Base-by-base conservation (phyloP, 2,888 invertebrate genomes). In the Trichopria drosophilae region DNA sequence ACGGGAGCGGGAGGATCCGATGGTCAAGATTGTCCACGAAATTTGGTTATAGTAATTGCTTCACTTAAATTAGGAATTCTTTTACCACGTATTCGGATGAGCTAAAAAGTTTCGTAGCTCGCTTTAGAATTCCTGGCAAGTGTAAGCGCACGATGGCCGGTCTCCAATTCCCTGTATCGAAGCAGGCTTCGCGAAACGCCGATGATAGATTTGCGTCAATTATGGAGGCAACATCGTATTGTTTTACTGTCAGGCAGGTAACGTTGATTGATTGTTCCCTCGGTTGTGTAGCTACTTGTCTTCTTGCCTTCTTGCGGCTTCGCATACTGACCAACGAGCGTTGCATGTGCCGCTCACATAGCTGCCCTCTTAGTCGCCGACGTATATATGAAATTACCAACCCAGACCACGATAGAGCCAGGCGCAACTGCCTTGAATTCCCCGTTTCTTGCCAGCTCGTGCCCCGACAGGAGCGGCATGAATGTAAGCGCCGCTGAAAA, bases 171-270 rank as follows among this genome's bases (percentile, higher is more conserved):
- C 34, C 54, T 51, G 40, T 36, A 40, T 51, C 50, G 50, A n/a
- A n/a, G n/a, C n/a, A n/a, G 56, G 55, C 64, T 61, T 65, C 59
- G 66, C 66, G 68, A 69, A 70, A 69, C 64, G 65, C 66, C 69
- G 69, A 74, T 74, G 75, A 75, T 73, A 69, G 72, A 74, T 75
- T 69, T 71, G 72, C 74, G 73, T 74, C 74, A 75, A 74, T 75
- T 75, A 75, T 70, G 65, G 71, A 69, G 66, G 70, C 70, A 73
- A 72, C 72, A 73, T 73, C 68, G 74, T 73, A 75, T 73, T 74
- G 74, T 75, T 75, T 73, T 72, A 73, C 69, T 70, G 68, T 70
- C 71, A 56, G 65, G 16, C 34, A 37, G 34, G 65, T 62, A 73
- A 72, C 74, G 71, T 75, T 75, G 74, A 75, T 74, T 68, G 72